Conservation (phyloP, 2,113 vertebrate genomes). For the Nestor notabilis region DNA sequence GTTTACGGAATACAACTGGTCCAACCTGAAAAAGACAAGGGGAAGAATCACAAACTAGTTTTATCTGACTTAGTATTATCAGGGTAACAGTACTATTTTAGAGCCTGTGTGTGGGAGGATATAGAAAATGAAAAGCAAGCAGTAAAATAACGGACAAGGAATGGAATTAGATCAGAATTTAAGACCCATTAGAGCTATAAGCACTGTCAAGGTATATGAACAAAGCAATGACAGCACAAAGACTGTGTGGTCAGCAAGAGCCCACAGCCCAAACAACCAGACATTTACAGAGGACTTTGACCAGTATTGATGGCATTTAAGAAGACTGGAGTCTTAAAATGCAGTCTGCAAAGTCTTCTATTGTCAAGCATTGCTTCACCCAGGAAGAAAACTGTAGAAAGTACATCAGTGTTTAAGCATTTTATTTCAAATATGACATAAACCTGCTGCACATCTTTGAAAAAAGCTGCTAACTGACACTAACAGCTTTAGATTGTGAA, state of each 20-base stretch:
- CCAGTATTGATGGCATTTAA: constrained; percentile 31
- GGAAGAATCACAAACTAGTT: constrained; percentile 20
- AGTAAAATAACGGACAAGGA: constrained; percentile 63
- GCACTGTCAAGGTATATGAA: constrained; percentile 35
- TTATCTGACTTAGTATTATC: constrained; percentile 32
- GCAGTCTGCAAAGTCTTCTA: not conserved
- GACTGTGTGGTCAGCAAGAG: constrained; percentile 33
- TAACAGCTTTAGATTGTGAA: constrained; percentile 51
- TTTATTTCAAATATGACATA: constrained; percentile 52
- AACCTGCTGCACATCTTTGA: constrained; percentile 42
- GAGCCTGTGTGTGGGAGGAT: constrained; percentile 23
- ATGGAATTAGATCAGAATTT: constrained; percentile 47
- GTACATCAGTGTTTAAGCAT: constrained; percentile 15
- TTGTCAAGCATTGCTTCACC: not conserved
- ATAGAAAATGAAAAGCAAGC: constrained; percentile 56
- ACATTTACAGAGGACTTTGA: not conserved
- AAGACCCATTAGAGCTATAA: constrained; percentile 31
- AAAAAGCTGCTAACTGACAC: constrained; percentile 57
- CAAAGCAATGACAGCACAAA: not conserved
- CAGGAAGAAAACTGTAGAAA: not conserved
- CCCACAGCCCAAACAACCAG: not conserved
- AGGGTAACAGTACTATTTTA: constrained; percentile 19
- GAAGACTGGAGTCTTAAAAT: constrained; percentile 40
- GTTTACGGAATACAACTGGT: not conserved
- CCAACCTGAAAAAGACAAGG: not conserved